Base-by-base conservation (phyloP, 1,140 invertebrate genomes). In the Ips typographus region DNA sequence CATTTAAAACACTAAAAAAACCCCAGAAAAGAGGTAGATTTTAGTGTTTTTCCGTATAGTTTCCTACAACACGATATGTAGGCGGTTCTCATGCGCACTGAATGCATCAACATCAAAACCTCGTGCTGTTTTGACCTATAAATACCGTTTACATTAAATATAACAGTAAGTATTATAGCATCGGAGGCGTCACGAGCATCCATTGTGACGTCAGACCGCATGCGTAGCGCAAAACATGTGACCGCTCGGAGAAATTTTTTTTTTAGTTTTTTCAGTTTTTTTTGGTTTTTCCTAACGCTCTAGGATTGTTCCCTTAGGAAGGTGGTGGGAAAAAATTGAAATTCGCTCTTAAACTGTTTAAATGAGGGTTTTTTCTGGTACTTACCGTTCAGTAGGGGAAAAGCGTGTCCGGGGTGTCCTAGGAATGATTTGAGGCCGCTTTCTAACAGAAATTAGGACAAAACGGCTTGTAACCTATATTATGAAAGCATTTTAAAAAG, bases 401-500 rank as follows among this genome's bases (percentile, higher is more conserved):
- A 80, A 71, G 79, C 79, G 65, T 81, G 78, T 71, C 79, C 80
- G 37, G 79, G 78, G 67, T 80, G 79, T 74, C 79, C 79, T 36
- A 81, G 71, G 67, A 81, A 79, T n/a, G 79, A 79, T 75, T 81
- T 81, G 38, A 81, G 71, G 44, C 80, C 80, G 71, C 78, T 81
- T 72, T 81, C 80, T 40, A 79, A 73, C n/a, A n/a, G n/a, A n/a
- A n/a, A n/a, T n/a, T n/a, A n/a, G n/a, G n/a, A n/a, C n/a, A n/a
- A n/a, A n/a, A n/a, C n/a, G n/a, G n/a, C n/a, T n/a, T n/a, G n/a
- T n/a, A n/a, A n/a, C n/a, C n/a, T n/a, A n/a, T n/a, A n/a, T n/a
- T n/a, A n/a, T n/a, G n/a, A n/a, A n/a, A n/a, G n/a, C n/a, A n/a
- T n/a, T n/a, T n/a, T n/a, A n/a, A n/a, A n/a, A n/a, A n/a, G n/a